Evolutionary conservation across 2,888 invertebrate species (phyloP).

Genomic region (Amphipoea lucens): DNA sequence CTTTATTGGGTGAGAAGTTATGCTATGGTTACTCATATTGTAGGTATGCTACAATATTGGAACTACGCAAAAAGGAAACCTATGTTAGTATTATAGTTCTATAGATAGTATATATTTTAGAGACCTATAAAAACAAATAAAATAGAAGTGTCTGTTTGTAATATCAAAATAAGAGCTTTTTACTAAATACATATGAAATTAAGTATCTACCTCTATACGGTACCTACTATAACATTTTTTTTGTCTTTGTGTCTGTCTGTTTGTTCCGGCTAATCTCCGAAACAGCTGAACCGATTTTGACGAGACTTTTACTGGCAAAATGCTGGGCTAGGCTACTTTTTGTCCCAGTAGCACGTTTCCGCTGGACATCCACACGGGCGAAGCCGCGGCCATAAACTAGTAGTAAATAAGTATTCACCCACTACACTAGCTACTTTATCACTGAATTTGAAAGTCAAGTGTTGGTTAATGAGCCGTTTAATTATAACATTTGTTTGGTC

Average conservation of each 20-base stretch:
- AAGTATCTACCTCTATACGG: no score
- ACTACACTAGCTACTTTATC: not conserved
- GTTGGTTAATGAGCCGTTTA: conserved; percentile 52
- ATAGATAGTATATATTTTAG: not conserved
- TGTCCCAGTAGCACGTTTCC: not conserved
- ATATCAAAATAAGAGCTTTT: no score
- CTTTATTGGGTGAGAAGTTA: not conserved
- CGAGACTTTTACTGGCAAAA: no score
- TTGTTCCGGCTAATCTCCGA: no score
- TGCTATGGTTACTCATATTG: not conserved
- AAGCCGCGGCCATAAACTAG: not conserved
- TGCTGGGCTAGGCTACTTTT: not conserved
- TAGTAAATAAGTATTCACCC: not conserved
- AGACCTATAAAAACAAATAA: no score
- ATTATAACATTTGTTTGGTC: conserved; percentile 57
- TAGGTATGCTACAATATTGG: not conserved
- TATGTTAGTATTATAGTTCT: not conserved
- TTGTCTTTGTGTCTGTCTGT: no score
- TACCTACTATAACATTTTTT: no score
- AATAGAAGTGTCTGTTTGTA: no score
- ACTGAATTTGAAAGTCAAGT: conserved; percentile 47
- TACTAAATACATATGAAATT: no score
- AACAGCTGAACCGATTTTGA: no score
- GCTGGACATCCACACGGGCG: no score
- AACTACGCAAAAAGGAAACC: not conserved